These are phyloP conservation scores for Lasioglossum zephyrum DNA, from an alignment of 2,888 invertebrate genomes.

Conservation along the genomic window DNA sequence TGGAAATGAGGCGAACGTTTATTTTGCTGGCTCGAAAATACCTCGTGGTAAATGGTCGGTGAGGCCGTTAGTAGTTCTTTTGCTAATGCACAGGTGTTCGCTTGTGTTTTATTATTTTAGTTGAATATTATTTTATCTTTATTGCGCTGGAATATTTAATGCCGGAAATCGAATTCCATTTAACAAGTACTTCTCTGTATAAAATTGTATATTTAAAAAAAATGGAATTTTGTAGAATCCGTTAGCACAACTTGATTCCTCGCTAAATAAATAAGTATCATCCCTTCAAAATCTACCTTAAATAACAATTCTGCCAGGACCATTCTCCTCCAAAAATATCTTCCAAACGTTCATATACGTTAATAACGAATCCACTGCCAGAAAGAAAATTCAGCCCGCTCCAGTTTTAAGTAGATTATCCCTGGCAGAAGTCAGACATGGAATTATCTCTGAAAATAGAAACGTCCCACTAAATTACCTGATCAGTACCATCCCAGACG, in stretches of 20 bases:
- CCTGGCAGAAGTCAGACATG: neutral
- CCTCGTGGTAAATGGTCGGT: neutral
- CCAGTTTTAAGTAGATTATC: neutral
- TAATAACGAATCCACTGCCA: neutral
- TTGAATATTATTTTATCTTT: neutral
- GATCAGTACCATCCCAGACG: neutral
- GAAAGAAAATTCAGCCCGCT: neutral
- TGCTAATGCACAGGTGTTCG: neutral
- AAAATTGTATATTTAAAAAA: neutral
- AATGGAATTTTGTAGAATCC: neutral
- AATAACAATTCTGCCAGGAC: neutral
- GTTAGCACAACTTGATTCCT: neutral
- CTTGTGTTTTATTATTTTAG: neutral
- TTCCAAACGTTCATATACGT: neutral
- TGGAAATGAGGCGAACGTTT: neutral
- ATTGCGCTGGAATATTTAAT: neutral
- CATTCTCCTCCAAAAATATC: neutral
- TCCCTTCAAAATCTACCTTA: neutral
- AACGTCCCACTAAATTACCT: neutral
- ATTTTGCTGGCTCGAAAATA: neutral
- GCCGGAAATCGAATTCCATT: too few relatives aligned
- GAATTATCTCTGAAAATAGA: neutral
- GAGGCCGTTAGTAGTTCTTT: neutral
- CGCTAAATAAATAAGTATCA: neutral
- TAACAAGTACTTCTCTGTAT: too few relatives aligned